phyloP scores from a whole-genome alignment of 1,140 invertebrate species.

The Drosophila nikananu region DNA sequence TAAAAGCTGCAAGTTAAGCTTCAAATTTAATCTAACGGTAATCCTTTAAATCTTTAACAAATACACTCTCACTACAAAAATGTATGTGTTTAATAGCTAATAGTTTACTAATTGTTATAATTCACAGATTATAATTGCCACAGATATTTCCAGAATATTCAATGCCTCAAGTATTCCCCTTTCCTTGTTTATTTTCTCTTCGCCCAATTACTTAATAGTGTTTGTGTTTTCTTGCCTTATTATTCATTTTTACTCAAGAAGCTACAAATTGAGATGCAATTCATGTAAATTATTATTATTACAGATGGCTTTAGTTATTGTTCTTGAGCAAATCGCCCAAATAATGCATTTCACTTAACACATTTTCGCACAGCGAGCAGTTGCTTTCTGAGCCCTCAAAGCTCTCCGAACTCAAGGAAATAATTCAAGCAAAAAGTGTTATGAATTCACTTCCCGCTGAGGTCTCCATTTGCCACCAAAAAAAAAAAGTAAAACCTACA shows the following conservation, averaged over 20 bases:
- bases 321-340: slow-evolving; percentile 9
- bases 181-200: slow-evolving; percentile 7
- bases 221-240: background rate
- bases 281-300: background rate
- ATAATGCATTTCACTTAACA: slow-evolving; percentile 21
- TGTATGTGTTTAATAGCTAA: background rate
- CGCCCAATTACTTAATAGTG: slow-evolving; percentile 1
- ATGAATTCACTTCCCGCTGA: slow-evolving; percentile 22
- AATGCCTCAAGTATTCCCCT: background rate
- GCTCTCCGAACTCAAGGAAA: slow-evolving; percentile 6
- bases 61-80: background rate
- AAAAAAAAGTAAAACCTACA: slow-evolving; percentile 11
- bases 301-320: slow-evolving; percentile 2
- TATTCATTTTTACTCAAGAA: background rate
- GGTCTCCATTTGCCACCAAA: slow-evolving; percentile 10
- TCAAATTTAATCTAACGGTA: background rate
- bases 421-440: slow-evolving; percentile 25
- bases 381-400: slow-evolving; percentile 15
- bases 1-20: background rate
- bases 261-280: background rate
- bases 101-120: background rate
- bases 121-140: background rate
- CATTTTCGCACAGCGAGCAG: slow-evolving; percentile 19
- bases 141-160: background rate
- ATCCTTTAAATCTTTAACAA: background rate